A percentile compares a stretch with the other conserved stretches of the same genome.
These are phyloP conservation scores for Scaeva pyrastri DNA, from an alignment of 2,888 invertebrate species.

Conservation along the genomic window DNA sequence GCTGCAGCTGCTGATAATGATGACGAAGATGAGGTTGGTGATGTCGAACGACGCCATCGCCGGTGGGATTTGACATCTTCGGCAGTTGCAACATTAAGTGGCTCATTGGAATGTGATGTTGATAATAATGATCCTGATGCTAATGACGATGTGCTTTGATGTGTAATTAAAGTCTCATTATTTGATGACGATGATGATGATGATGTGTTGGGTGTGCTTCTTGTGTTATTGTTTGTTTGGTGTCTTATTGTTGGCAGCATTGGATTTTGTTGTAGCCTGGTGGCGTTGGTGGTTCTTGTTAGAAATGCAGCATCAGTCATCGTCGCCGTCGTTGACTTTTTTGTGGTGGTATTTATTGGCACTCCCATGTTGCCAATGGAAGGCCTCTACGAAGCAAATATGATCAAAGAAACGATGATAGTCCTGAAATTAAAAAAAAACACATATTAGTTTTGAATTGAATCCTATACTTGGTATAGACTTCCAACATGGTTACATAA, in stretches of 20 bases:
- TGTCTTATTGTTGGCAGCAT: conserved; percentile 66
- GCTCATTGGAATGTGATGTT: conserved; percentile 69
- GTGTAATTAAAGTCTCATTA: conserved; percentile 49
- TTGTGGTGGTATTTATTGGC: conserved; percentile 71
- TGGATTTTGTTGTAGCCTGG: conserved; percentile 53
- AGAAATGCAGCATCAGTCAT: conserved; percentile 53
- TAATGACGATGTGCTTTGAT: conserved; percentile 49
- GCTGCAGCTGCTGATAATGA: conserved; percentile 66
- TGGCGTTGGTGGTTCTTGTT: conserved; percentile 61
- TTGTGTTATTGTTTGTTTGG: conserved; percentile 32
- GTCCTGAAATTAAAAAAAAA: conserved; percentile 51
- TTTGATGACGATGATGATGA: no score
- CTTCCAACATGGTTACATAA: neutral
- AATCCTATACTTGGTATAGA: neutral
- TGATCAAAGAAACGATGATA: conserved; percentile 6
- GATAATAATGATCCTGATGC: neutral
- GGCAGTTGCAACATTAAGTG: conserved; percentile 30
- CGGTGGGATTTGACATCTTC: conserved; percentile 58
- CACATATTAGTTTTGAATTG: neutral
- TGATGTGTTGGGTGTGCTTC: conserved; percentile 28
- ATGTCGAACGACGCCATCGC: conserved; percentile 65
- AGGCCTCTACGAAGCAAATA: conserved; percentile 60
- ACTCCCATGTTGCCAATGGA: conserved; percentile 77
- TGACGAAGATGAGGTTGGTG: conserved; percentile 38
- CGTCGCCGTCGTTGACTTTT: conserved; percentile 46